These are phyloP conservation scores for Cyprichromis sp. DNA, from an alignment of 2,113 vertebrate genomes.

Conservation along the genomic window DNA sequence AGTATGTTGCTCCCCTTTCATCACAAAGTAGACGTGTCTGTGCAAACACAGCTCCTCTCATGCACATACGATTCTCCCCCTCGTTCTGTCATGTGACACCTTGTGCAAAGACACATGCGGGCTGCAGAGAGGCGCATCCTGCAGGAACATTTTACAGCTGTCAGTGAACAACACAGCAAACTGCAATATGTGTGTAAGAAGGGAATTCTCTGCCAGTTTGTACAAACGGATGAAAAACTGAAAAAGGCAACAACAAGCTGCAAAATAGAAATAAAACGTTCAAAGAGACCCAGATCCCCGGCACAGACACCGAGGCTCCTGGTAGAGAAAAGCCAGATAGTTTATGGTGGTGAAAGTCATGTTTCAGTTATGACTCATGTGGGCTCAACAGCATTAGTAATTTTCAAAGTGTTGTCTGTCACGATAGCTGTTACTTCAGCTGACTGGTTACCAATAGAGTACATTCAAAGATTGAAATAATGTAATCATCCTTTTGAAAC, in stretches of 20 bases:
- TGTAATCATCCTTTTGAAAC: background rate
- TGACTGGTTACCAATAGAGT: background rate
- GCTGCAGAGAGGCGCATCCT: background rate
- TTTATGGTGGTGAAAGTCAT: background rate
- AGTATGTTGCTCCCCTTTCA: background rate
- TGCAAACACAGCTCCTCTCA: background rate
- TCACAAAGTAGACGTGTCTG: background rate
- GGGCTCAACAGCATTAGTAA: fast-evolving
- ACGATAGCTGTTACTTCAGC: background rate
- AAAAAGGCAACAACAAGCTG: background rate
- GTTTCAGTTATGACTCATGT: background rate
- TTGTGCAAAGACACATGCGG: background rate
- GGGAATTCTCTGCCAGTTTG: background rate
- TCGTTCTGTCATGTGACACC: background rate
- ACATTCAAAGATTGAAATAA: fast-evolving
- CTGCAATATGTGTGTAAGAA: background rate
- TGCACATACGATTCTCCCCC: background rate
- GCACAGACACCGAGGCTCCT: background rate
- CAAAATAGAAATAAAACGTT: background rate
- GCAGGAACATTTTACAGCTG: background rate
- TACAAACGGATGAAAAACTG: background rate
- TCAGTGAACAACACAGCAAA: background rate
- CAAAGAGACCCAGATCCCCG: fast-evolving
- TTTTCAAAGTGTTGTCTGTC: background rate
- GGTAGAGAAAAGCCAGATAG: background rate